phyloP scores from a whole-genome alignment of 2,797 vertebrate genomes.

The Petrocephalus sullivani region DNA sequence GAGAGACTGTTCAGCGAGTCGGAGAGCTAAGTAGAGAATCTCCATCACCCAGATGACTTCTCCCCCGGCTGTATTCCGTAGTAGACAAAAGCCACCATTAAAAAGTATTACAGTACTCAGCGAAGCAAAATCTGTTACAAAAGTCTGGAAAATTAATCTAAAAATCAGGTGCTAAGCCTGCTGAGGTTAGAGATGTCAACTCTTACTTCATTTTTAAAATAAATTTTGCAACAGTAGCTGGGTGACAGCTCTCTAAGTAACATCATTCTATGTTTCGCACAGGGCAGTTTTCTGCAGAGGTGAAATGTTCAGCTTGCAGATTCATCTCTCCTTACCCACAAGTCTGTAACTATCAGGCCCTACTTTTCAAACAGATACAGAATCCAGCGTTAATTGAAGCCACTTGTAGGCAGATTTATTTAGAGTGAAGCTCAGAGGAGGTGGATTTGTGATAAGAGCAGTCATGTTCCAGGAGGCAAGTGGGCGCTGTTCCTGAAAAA shows the following conservation, averaged over 20 bases:
- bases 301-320: neutral
- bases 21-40: neutral
- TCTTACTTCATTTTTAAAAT: neutral
- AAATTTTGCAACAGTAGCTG: neutral
- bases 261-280: neutral
- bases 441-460: neutral
- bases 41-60: slow-evolving; percentile 21
- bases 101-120: slow-evolving; percentile 18
- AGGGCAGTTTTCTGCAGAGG: neutral
- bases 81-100: slow-evolving; percentile 26
- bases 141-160: neutral
- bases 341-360: neutral
- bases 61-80: slow-evolving; percentile 24
- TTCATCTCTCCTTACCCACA: neutral
- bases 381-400: neutral
- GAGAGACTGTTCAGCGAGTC: slow-evolving; percentile 21
- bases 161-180: neutral
- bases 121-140: neutral
- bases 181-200: neutral
- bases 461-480: neutral
- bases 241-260: neutral
- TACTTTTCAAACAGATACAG: neutral
- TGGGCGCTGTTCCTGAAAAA: neutral
- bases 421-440: neutral
- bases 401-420: neutral